Conservation (phyloP, 2,113 vertebrate species). For the Eonycteris spelaea region DNA sequence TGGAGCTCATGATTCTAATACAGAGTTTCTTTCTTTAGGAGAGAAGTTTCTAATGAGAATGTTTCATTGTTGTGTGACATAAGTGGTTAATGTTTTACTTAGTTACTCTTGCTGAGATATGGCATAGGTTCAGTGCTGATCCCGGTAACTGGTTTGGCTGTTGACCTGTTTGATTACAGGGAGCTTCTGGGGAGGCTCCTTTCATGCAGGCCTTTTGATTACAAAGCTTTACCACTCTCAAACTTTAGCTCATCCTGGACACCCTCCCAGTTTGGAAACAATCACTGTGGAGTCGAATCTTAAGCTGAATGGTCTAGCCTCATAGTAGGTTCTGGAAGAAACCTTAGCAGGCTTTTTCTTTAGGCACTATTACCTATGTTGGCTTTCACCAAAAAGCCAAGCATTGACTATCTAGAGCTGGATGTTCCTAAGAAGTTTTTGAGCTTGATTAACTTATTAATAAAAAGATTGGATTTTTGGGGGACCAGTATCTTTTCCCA, state of each 20-base stretch:
- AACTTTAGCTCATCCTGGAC: not conserved
- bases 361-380: not conserved
- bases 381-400: not conserved
- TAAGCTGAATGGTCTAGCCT: not conserved
- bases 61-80: not conserved
- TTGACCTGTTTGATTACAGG: not conserved
- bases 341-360: not conserved
- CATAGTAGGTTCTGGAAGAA: not conserved
- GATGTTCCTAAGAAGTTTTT: not conserved
- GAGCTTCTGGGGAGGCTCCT: not conserved
- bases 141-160: not conserved
- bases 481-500: not conserved
- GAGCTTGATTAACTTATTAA: not conserved
- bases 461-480: not conserved
- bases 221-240: not conserved
- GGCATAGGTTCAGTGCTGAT: not conserved
- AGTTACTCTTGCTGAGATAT: not conserved
- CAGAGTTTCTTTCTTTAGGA: not conserved
- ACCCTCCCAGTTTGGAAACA: not conserved
- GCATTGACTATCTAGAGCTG: not conserved
- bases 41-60: not conserved
- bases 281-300: not conserved
- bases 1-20: not conserved
- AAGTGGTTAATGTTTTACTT: not conserved
- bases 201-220: not conserved